phyloP scores from a whole-genome alignment of 1,140 invertebrate species.

The Agraylea sexmaculata region DNA sequence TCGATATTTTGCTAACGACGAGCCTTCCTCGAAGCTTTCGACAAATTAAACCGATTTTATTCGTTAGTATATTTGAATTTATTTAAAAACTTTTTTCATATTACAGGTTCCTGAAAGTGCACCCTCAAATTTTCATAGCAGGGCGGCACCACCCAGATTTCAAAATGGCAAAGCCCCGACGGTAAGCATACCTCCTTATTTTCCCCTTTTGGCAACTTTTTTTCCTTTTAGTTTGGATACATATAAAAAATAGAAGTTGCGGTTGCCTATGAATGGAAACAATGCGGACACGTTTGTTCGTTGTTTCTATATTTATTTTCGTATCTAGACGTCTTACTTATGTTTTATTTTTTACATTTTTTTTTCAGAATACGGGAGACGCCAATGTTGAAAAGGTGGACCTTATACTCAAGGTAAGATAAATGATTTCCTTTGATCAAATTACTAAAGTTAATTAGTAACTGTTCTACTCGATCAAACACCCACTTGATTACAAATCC shows the following conservation, averaged over 20 bases:
- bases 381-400: conserved; percentile 35
- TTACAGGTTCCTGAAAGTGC: conserved; percentile 14
- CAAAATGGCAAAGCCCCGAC: conserved; percentile 16
- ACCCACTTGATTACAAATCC: conserved; percentile 5
- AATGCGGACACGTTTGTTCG: too few relatives aligned
- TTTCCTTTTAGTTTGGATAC: too few relatives aligned
- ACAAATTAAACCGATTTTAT: too few relatives aligned
- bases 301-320: too few relatives aligned
- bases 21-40: too few relatives aligned
- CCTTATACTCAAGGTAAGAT: conserved; percentile 35
- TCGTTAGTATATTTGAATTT: background rate
- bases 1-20: too few relatives aligned
- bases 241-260: too few relatives aligned
- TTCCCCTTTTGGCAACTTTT: too few relatives aligned
- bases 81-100: background rate
- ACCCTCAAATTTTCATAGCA: conserved; percentile 6
- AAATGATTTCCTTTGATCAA: conserved; percentile 5
- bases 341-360: conserved; percentile 16
- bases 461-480: background rate
- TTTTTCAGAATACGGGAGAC: conserved; percentile 32
- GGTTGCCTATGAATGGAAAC: too few relatives aligned
- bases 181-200: conserved; percentile 10
- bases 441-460: background rate
- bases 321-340: too few relatives aligned
- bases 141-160: conserved; percentile 10